Conservation (phyloP, 2,113 vertebrate genomes). For the Gnathonemus longibarbis region DNA sequence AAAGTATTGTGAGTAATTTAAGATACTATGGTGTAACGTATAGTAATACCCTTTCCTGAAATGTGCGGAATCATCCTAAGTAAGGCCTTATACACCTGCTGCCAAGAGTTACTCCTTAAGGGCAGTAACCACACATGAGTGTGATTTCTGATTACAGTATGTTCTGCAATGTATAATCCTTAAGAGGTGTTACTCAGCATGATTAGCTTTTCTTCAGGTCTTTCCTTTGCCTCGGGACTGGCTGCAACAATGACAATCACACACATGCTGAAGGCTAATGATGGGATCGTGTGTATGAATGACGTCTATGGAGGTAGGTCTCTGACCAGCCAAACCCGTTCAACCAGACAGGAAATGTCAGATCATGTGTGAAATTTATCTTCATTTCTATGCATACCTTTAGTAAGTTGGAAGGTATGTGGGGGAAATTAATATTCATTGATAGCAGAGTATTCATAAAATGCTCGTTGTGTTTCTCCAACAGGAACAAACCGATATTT, state of each 20-base stretch:
- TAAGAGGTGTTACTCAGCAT: neutral
- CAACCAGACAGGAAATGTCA: neutral
- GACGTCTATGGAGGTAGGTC: constrained; percentile 88
- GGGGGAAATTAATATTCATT: neutral
- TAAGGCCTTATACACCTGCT: neutral
- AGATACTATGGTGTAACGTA: neutral
- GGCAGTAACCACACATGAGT: neutral
- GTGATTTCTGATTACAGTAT: neutral
- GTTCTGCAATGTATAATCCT: constrained; percentile 18
- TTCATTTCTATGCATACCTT: neutral
- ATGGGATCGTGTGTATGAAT: constrained; percentile 77
- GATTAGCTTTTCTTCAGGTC: constrained; percentile 49
- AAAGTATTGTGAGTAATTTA: constrained; percentile 72
- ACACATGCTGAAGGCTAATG: constrained; percentile 79
- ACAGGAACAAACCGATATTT: constrained; percentile 87
- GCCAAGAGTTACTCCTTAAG: neutral
- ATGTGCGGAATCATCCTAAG: neutral
- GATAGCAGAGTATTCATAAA: neutral
- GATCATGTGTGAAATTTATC: neutral
- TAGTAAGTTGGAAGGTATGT: neutral
- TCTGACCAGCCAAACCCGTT: neutral
- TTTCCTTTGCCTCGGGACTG: constrained; percentile 81
- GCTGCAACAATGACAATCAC: constrained; percentile 76
- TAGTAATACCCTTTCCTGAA: neutral
- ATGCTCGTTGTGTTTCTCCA: constrained; percentile 1